These are phyloP conservation scores for Plecotus auritus DNA, from an alignment of 2,113 vertebrate genomes.

Conservation along the genomic window DNA sequence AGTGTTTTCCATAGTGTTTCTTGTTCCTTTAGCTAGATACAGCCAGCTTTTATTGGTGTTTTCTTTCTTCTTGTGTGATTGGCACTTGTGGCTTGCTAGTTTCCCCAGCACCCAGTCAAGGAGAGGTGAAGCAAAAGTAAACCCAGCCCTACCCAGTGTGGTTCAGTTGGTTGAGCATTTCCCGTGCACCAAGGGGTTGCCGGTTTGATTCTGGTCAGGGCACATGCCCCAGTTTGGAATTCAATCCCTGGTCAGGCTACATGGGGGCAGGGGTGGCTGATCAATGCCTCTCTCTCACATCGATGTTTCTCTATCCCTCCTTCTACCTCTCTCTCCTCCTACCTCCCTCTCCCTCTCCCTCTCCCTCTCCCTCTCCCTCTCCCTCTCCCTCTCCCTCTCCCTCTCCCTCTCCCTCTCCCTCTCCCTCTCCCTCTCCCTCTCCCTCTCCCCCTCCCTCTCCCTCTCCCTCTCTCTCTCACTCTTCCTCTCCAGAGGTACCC, in stretches of 20 bases:
- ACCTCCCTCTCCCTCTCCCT: neutral
- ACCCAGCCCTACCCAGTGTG: neutral
- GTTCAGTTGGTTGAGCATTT: neutral
- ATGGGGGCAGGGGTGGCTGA: neutral
- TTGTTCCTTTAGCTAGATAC: neutral
- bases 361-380: too few species aligned
- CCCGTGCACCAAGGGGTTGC: neutral
- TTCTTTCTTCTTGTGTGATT: neutral
- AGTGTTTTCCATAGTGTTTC: neutral
- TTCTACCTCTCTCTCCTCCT: neutral
- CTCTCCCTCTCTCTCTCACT: too few species aligned
- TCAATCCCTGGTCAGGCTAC: neutral
- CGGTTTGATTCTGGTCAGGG: neutral
- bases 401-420: neutral
- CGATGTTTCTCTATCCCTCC: neutral
- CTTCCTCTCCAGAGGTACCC: neutral
- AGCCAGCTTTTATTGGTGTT: neutral
- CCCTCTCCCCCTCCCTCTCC: too few species aligned
- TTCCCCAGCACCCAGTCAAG: neutral
- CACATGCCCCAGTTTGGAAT: neutral
- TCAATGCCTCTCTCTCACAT: neutral
- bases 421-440: too few species aligned
- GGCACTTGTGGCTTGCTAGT: neutral
- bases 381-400: neutral
- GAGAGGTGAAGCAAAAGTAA: neutral